phyloP scores from a whole-genome alignment of 2,113 vertebrate genomes.

The Pavo muticus region DNA sequence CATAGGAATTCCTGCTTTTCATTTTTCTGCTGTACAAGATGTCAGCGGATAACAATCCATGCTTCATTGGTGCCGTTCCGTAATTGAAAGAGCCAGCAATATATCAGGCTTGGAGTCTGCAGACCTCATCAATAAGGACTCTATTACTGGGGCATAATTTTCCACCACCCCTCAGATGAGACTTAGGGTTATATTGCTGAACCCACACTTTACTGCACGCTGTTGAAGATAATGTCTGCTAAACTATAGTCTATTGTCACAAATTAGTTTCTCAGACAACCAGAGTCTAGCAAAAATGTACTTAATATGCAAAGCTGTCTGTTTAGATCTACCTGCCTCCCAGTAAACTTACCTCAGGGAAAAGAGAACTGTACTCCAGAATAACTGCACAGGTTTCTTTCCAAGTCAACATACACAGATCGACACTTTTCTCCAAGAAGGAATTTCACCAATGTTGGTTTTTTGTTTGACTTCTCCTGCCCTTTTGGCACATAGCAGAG shows the following conservation, averaged over 20 bases:
- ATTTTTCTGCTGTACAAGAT: slow-evolving; percentile 64
- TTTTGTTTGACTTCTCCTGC: background rate
- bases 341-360: slow-evolving; percentile 36
- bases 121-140: slow-evolving; percentile 55
- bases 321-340: slow-evolving; percentile 50
- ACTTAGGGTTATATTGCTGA: slow-evolving; percentile 17
- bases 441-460: background rate
- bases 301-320: slow-evolving; percentile 66
- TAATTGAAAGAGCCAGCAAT: slow-evolving; percentile 68
- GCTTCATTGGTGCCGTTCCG: slow-evolving; percentile 51
- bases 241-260: slow-evolving; percentile 37
- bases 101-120: slow-evolving; percentile 44
- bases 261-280: slow-evolving; percentile 62
- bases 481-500: background rate
- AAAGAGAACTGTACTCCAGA: slow-evolving; percentile 15
- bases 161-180: background rate
- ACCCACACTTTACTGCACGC: slow-evolving; percentile 39
- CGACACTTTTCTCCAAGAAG: background rate
- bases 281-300: background rate
- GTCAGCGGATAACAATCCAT: slow-evolving; percentile 68
- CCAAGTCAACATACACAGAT: background rate
- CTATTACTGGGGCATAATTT: slow-evolving; percentile 58
- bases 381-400: background rate
- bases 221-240: slow-evolving; percentile 28
- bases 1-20: slow-evolving; percentile 56